Conservation (phyloP, 2,888 invertebrate species). For the Caenorhabditis sp. region DNA sequence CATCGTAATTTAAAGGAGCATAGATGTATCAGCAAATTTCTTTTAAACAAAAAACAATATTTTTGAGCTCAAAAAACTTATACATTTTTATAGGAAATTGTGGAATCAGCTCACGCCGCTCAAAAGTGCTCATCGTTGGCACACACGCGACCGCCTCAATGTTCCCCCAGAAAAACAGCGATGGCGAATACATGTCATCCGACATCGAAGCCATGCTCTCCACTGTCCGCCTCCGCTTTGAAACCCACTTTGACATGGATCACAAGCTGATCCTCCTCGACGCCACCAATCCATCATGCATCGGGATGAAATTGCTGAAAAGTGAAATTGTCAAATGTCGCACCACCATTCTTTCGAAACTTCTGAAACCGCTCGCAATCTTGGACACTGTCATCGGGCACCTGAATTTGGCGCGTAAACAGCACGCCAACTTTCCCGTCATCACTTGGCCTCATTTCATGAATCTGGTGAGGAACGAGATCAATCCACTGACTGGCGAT, state of each 20-base stretch:
- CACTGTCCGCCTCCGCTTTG: constrained; percentile 73
- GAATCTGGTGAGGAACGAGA: constrained; percentile 72
- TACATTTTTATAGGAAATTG: constrained; percentile 74
- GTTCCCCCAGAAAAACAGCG: constrained; percentile 50
- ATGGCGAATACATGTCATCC: constrained; percentile 75
- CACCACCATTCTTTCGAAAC: constrained; percentile 74
- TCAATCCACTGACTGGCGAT: constrained; percentile 78
- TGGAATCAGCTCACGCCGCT: constrained; percentile 75
- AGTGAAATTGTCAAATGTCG: constrained; percentile 75
- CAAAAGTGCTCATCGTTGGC: constrained; percentile 77
- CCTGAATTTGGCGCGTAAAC: constrained; percentile 75
- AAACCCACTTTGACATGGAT: constrained; percentile 76
- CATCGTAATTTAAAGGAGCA: no score
- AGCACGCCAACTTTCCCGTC: constrained; percentile 77
- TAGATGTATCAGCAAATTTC: no score
- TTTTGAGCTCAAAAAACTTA: no score
- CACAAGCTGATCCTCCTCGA: constrained; percentile 77
- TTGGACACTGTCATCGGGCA: constrained; percentile 75
- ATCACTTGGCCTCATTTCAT: constrained; percentile 77
- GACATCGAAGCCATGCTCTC: constrained; percentile 75
- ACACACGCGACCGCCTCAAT: constrained; percentile 75
- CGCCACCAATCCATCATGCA: constrained; percentile 77
- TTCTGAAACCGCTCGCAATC: constrained; percentile 76
- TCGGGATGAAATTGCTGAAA: constrained; percentile 77
- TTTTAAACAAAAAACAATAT: no score